Evolutionary conservation across 2,797 vertebrate species (phyloP).

Genomic region (Platalea minor): DNA sequence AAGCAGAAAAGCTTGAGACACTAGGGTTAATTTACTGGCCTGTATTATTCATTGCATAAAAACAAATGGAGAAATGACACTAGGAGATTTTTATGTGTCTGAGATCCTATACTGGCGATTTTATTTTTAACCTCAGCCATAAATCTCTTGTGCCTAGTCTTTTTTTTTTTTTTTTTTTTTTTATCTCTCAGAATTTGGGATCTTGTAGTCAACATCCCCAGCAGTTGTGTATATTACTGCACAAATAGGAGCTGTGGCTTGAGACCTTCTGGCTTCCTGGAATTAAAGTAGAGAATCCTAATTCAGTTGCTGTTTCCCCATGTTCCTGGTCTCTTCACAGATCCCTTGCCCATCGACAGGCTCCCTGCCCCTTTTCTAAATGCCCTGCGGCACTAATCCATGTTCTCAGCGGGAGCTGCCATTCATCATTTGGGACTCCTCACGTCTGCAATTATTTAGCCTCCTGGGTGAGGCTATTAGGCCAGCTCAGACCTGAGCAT

Average conservation of each 20-base stretch:
- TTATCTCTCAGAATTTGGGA: slow-evolving; percentile 11
- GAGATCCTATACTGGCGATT: neutral
- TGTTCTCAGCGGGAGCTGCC: slow-evolving; percentile 46
- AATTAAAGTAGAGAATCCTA: slow-evolving; percentile 24
- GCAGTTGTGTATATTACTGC: neutral
- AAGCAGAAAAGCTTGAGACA: neutral
- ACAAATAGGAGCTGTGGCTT: neutral
- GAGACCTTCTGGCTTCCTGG: slow-evolving; percentile 19
- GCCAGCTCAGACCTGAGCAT: slow-evolving; percentile 11
- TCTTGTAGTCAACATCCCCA: neutral
- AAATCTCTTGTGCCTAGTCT: neutral
- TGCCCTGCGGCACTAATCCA: slow-evolving; percentile 33
- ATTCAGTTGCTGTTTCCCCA: neutral
- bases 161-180: neutral
- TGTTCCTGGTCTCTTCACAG: neutral
- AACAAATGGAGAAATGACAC: slow-evolving; percentile 8
- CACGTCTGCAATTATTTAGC: neutral
- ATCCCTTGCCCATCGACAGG: neutral
- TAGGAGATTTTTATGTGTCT: neutral
- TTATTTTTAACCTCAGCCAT: slow-evolving; percentile 46
- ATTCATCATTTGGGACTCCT: slow-evolving; percentile 20
- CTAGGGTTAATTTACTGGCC: slow-evolving; percentile 15
- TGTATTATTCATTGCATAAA: slow-evolving; percentile 28
- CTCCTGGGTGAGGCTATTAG: slow-evolving; percentile 29
- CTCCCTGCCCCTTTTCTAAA: slow-evolving; percentile 1